Percentiles rank a stretch among this genome's conserved stretches.
phyloP scores from a whole-genome alignment of 2,888 invertebrate genomes.

The Megamerina dolium region DNA sequence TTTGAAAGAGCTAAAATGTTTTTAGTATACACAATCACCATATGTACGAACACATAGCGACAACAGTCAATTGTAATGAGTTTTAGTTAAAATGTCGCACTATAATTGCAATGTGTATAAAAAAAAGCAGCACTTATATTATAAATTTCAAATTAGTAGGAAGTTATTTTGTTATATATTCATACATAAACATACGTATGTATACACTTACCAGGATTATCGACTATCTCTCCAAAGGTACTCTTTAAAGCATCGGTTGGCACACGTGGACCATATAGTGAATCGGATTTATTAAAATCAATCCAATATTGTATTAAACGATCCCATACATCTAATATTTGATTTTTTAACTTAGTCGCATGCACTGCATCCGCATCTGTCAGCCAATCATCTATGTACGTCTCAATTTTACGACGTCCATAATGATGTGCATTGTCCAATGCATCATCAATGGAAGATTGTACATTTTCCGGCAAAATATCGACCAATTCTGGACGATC shows the following conservation, averaged over 20 bases:
- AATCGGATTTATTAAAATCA: constrained; percentile 57
- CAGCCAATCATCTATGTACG: constrained; percentile 73
- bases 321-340: constrained; percentile 90
- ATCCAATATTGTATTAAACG: constrained; percentile 89
- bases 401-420: constrained; percentile 84
- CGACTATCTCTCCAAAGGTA: constrained; percentile 65
- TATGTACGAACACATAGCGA: too few relatives aligned
- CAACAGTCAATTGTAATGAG: too few relatives aligned
- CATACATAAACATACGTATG: too few relatives aligned
- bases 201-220: constrained; percentile 64
- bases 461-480: constrained; percentile 62
- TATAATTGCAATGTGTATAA: too few relatives aligned
- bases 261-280: constrained; percentile 63
- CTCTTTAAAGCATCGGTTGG: constrained; percentile 65
- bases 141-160: too few relatives aligned
- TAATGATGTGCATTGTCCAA: constrained; percentile 90
- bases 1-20: too few relatives aligned
- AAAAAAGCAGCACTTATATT: too few relatives aligned
- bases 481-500: constrained; percentile 81
- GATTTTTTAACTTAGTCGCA: constrained; percentile 75
- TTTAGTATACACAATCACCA: too few relatives aligned
- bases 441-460: constrained; percentile 73
- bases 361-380: constrained; percentile 75
- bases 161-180: too few relatives aligned
- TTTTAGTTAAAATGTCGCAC: too few relatives aligned